Evolutionary conservation across 1,140 invertebrate species (phyloP).

Genomic region (Drosophila varians): DNA sequence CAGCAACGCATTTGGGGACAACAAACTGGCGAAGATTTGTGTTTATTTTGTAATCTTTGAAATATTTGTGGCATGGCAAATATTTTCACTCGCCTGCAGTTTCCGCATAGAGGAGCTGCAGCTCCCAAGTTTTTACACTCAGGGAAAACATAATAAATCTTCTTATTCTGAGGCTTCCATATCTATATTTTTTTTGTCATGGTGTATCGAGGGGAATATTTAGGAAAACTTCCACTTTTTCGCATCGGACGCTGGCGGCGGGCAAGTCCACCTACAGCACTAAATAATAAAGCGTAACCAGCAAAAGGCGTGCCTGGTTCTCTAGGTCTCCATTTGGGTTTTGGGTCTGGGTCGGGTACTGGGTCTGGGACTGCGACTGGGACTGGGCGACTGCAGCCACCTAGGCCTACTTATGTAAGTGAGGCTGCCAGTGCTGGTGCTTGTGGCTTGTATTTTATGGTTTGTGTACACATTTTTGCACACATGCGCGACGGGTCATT

Average conservation of each 20-base stretch:
- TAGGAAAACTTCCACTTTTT: constrained; percentile 75
- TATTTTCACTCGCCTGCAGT: constrained; percentile 66
- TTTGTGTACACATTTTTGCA: constrained; percentile 82
- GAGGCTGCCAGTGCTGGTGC: constrained; percentile 66
- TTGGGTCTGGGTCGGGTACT: constrained; percentile 3
- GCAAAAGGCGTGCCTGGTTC: constrained; percentile 71
- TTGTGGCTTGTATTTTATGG: constrained; percentile 79
- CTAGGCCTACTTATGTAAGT: constrained; percentile 79
- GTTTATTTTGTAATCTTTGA: constrained; percentile 81
- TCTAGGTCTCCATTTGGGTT: constrained; percentile 25
- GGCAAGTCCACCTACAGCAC: constrained; percentile 68
- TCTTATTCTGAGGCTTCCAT: neutral
- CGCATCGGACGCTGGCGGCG: constrained; percentile 34
- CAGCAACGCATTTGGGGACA: constrained; percentile 47
- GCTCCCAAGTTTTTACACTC: neutral
- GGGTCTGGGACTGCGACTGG: neutral
- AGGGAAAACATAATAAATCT: neutral
- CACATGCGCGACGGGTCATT: constrained; percentile 79
- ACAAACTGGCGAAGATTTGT: constrained; percentile 63
- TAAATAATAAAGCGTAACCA: constrained; percentile 81
- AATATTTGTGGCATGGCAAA: constrained; percentile 80
- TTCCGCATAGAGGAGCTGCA: constrained; percentile 51
- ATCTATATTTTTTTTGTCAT: neutral
- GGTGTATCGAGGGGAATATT: constrained; percentile 53
- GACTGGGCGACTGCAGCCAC: constrained; percentile 21